phyloP scores from a whole-genome alignment of 1,140 invertebrate species.

The Ceratosolen solmsi region DNA sequence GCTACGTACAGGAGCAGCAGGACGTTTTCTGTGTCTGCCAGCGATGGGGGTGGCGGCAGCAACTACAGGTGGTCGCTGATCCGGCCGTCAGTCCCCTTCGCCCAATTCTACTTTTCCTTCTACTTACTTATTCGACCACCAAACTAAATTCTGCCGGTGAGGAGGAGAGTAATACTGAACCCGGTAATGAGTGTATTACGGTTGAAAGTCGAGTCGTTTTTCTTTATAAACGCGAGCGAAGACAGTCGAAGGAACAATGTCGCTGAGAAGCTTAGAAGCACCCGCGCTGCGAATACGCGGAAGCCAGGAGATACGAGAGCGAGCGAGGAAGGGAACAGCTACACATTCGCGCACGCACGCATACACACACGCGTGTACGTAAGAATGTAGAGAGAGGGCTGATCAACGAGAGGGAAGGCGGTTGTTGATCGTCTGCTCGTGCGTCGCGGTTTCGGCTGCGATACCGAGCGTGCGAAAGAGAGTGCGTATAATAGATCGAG shows the following conservation, averaged over 20 bases:
- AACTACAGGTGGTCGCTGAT: slow-evolving; percentile 70
- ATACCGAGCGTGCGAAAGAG: no score
- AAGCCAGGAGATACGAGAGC: neutral
- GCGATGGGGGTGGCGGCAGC: slow-evolving; percentile 47
- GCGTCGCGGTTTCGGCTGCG: slow-evolving; percentile 15
- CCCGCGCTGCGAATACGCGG: no score
- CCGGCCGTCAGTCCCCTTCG: slow-evolving; percentile 45
- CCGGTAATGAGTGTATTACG: no score
- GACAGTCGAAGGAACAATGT: neutral
- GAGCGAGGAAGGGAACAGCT: neutral
- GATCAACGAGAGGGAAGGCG: slow-evolving; percentile 54
- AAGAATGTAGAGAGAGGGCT: neutral
- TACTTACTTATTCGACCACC: neutral
- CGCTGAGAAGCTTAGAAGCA: no score
- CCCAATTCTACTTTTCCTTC: neutral
- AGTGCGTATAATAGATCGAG: neutral
- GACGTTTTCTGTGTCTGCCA: neutral
- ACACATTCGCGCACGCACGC: neutral
- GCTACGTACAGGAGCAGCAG: neutral
- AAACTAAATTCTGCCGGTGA: no score
- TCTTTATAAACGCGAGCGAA: neutral
- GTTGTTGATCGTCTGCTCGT: slow-evolving; percentile 60
- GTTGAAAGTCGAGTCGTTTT: neutral
- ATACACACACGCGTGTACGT: neutral
- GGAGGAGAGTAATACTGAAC: no score